Base-by-base conservation (phyloP, 1,140 invertebrate genomes). In the Zaprionus africanus region DNA sequence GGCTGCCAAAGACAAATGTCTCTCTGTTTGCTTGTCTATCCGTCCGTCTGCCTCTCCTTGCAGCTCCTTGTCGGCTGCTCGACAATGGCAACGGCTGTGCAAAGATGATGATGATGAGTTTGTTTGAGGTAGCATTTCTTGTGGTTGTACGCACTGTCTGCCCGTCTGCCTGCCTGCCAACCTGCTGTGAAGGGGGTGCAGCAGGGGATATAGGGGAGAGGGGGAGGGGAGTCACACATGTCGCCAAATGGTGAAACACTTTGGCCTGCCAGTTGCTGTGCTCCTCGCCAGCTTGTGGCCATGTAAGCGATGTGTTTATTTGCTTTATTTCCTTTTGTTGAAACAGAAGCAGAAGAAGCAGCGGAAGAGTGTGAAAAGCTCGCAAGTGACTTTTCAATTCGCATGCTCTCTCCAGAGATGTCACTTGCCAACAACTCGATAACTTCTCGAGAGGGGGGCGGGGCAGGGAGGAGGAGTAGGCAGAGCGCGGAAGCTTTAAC, bases 271-370 rank as follows among this genome's bases (percentile, higher is more conserved):
- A 22, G 31, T 53, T 38, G 31, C 17, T 54, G 51, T 17, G 24
- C 49, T 26, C 19, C 59, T 46, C 49, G n/a, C 34, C 59, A 38
- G 28, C 60, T 24, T 66, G 64, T 19, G 61, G 58, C 63, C 36
- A 57, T 76, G 73, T 79, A 79, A 78, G 70, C 57, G 83, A 83
- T 85, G 87, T 91, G 87, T 91, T 91, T 91, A 91, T 91, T 87
- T 91, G 87, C 83, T 88, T 78, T 82, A 81, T 77, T 88, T 82
- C 59, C 65, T 68, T 73, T 86, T 81, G 70, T 75, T 75, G 58
- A 78, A 69, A 68, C 68, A 66, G 26, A 53, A 61, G 51, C 15
- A 41, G n/a, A 36, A 57, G 34, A 11, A 56, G 15, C 19, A 59
- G 57, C 6, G 26, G 31, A 11, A 31, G 19, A 57, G 53, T 28